These are phyloP conservation scores for Euwallacea fornicatus DNA, from an alignment of 1,140 invertebrate species.

Conservation along the genomic window DNA sequence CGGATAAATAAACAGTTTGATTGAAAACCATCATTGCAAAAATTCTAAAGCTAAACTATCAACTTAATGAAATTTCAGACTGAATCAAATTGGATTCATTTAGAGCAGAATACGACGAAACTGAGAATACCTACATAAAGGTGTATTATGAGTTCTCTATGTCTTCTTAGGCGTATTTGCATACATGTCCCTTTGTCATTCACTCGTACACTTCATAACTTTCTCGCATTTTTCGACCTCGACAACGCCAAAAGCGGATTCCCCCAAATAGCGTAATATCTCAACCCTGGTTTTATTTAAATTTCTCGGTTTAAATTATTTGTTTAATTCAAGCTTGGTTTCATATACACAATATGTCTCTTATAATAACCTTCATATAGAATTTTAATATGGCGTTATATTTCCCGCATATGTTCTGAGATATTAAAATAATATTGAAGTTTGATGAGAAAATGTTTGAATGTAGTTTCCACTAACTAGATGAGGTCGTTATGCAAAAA, in stretches of 20 bases:
- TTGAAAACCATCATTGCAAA: slow-evolving; percentile 3
- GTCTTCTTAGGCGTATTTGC: background rate
- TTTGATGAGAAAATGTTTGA: too few species aligned
- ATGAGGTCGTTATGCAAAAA: too few species aligned
- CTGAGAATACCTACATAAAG: too few species aligned
- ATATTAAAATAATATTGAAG: too few species aligned
- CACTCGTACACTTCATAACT: background rate
- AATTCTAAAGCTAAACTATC: background rate
- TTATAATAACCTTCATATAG: too few species aligned
- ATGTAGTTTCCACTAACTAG: too few species aligned
- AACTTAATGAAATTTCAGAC: slow-evolving; percentile 1
- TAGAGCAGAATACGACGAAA: background rate
- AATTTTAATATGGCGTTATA: too few species aligned
- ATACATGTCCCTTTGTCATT: slow-evolving; percentile 4
- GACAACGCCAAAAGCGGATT: background rate
- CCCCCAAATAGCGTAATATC: background rate
- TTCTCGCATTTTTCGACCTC: slow-evolving; percentile 7
- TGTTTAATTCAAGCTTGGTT: too few species aligned
- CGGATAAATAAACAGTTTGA: slow-evolving; percentile 1
- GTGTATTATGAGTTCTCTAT: background rate
- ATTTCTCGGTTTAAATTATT: too few species aligned
- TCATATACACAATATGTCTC: too few species aligned
- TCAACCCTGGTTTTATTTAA: background rate
- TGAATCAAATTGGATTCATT: background rate
- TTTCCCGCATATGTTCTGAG: too few species aligned